Base-by-base conservation (phyloP, 2,797 vertebrate species). In the Rhincodon typus region DNA sequence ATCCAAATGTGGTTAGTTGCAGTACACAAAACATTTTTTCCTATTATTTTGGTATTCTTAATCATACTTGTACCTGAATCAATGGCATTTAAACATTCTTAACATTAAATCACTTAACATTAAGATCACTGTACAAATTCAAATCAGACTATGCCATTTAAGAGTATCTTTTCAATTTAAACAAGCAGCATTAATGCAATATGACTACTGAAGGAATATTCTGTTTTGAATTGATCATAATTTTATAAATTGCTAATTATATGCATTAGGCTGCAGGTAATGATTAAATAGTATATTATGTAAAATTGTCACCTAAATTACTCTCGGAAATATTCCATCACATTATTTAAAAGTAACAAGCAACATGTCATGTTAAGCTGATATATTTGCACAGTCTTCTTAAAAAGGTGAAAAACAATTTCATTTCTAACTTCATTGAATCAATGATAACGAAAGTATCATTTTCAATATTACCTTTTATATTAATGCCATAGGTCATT, bases 151-250 rank as follows among this genome's bases (percentile, higher is more conserved):
- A 90, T 90, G 53, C 53, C 66, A 62, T 66, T 57, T 34, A 69
- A 69, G 67, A 23, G 4, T 69, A 69, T 69, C 69, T 13, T n/a
- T 93, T 67, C 62, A 93, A 93, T 69, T 42, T 42, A 93, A 69
- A 38, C 66, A 93, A 42, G 21, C n/a, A 42, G 7, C 19, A 93
- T 69, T n/a, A 69, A 93, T 69, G 34, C 3, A 12, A 57, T 95
- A 30, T 77, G 30, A 72, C 94, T 77, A 77, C 77, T 53, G 25
- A 94, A 94, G 38, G 69, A 74, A 94, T 74, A 95, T 57, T 95
- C 46, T n/a, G 27, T 77, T 95, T 72, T 95, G 70, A 95, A 95
- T 95, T 77, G 46, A 95, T 95, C 42, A 23, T 42, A 95, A 95
- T 95, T 77, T 77, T 77, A 95, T 57, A 77, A 77, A 77, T 95